Conservation (phyloP, 1,140 invertebrate genomes). For the Acyrthosiphon pisum region DNA sequence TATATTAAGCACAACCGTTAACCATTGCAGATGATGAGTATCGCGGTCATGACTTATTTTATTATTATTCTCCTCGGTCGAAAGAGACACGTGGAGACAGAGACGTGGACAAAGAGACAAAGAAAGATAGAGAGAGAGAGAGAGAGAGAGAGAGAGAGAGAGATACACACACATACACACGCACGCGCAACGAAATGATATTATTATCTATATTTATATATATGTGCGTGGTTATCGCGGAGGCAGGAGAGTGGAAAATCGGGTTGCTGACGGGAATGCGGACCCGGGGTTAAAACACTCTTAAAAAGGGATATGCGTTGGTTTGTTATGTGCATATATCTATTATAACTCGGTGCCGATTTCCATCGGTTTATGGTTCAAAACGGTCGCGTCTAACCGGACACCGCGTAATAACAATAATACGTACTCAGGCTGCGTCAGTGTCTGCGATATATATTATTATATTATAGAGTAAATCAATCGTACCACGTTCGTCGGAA, state of each 20-base stretch:
- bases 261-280: constrained; percentile 3
- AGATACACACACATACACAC: too few species aligned
- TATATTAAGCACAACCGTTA: constrained; percentile 23
- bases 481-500: background rate
- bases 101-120: background rate
- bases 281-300: constrained; percentile 46
- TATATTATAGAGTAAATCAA: background rate
- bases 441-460: background rate
- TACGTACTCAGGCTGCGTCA: background rate
- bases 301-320: constrained; percentile 1
- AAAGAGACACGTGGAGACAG: background rate
- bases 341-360: background rate
- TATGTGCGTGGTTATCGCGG: background rate
- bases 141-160: background rate
- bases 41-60: constrained; percentile 34
- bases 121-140: background rate
- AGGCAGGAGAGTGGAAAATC: background rate
- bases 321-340: background rate
- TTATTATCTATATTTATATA: too few species aligned
- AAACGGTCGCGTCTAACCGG: constrained; percentile 16
- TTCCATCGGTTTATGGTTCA: constrained; percentile 49
- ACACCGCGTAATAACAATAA: background rate
- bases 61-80: background rate
- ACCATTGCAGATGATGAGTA: constrained; percentile 10
- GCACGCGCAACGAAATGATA: too few species aligned